Evolutionary conservation across 1,140 invertebrate species (phyloP).

Genomic region (Halesus radiatus): DNA sequence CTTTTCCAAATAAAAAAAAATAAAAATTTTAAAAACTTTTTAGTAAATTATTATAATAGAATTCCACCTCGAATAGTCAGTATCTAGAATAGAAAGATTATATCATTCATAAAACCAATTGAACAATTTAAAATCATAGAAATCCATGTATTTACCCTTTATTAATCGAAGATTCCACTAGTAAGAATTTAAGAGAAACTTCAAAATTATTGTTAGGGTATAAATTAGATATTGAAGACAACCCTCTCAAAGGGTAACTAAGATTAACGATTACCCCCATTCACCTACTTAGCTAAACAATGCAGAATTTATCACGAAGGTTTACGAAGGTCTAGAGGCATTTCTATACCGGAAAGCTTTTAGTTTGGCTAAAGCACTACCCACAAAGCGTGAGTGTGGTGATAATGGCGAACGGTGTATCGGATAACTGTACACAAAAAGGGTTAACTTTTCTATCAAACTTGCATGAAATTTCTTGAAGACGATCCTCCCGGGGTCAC

Average conservation of each 20-base stretch:
- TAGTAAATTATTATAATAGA: too few species aligned
- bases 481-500: slow-evolving; percentile 21
- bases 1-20: too few species aligned
- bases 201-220: too few species aligned
- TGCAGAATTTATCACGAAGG: slow-evolving; percentile 3
- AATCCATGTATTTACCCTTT: too few species aligned
- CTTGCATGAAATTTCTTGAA: slow-evolving; percentile 42
- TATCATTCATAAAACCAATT: too few species aligned
- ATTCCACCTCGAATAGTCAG: too few species aligned
- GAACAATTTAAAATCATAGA: too few species aligned
- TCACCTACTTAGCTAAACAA: not conserved
- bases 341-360: slow-evolving; percentile 36
- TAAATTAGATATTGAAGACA: too few species aligned
- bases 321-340: slow-evolving; percentile 15
- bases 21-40: too few species aligned
- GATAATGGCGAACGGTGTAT: slow-evolving; percentile 37
- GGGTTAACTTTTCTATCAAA: slow-evolving; percentile 42
- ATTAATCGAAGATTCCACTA: too few species aligned
- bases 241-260: not conserved
- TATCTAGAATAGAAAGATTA: too few species aligned
- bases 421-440: slow-evolving; percentile 33
- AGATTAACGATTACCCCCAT: slow-evolving; percentile 2
- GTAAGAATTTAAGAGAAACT: too few species aligned
- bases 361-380: slow-evolving; percentile 21
- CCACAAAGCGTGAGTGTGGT: slow-evolving; percentile 31